These are phyloP conservation scores for Siderastrea radians DNA, from an alignment of 92 coral and sea anemone species.

Conservation along the genomic window DNA sequence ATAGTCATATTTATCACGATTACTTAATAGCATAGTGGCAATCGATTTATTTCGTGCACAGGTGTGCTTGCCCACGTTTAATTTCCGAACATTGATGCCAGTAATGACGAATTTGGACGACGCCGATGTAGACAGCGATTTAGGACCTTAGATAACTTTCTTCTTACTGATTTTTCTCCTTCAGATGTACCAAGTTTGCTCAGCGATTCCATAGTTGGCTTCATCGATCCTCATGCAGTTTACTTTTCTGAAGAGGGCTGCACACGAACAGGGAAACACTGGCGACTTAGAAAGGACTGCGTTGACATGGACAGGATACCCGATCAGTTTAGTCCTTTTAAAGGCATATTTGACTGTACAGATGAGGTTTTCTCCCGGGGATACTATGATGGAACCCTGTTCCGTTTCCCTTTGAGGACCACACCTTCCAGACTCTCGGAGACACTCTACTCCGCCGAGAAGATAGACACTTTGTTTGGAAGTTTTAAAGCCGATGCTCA, in stretches of 20 bases:
- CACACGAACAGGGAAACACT: slow-evolving; percentile 46
- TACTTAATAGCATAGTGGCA: too few species aligned
- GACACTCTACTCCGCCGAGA: slow-evolving; percentile 77
- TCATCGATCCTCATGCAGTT: slow-evolving; percentile 66
- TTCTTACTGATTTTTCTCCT: background rate
- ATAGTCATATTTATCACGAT: too few species aligned
- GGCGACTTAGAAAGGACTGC: slow-evolving; percentile 22
- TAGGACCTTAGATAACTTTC: background rate
- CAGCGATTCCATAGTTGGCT: slow-evolving; percentile 57
- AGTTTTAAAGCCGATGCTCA: slow-evolving; percentile 78
- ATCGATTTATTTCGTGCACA: too few species aligned
- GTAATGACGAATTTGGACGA: too few species aligned
- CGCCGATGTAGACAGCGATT: too few species aligned
- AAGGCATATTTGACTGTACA: slow-evolving; percentile 56
- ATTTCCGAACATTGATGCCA: too few species aligned
- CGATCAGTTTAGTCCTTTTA: slow-evolving; percentile 70
- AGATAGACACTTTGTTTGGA: slow-evolving; percentile 64
- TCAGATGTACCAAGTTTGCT: slow-evolving; percentile 74
- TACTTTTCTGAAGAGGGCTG: slow-evolving; percentile 31
- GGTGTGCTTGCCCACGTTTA: too few species aligned
- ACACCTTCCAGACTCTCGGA: slow-evolving; percentile 71
- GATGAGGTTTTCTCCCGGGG: slow-evolving; percentile 27
- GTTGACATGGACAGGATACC: slow-evolving; percentile 12
- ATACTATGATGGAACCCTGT: slow-evolving; percentile 77
- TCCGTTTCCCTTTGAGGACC: slow-evolving; percentile 86